phyloP scores from a whole-genome alignment of 1,140 invertebrate genomes.

The Bombus waltoni region DNA sequence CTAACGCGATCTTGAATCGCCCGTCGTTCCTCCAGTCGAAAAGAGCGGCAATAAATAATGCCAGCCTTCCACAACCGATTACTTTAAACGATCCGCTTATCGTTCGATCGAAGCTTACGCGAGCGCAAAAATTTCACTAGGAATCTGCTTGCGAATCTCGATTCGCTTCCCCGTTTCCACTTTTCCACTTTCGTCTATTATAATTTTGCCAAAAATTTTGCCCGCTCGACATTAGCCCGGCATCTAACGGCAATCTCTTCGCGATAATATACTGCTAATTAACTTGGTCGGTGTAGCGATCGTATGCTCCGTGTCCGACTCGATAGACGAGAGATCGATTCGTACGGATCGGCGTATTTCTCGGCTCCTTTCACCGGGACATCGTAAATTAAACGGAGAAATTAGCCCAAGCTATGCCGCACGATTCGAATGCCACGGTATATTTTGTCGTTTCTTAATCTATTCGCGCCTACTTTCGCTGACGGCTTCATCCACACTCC shows the following conservation, averaged over 20 bases:
- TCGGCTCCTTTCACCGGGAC: constrained; percentile 72
- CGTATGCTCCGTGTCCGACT: background rate
- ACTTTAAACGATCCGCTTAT: background rate
- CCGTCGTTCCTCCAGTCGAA: constrained; percentile 16
- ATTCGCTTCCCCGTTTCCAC: background rate
- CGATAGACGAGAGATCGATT: constrained; percentile 60
- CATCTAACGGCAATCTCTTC: constrained; percentile 9
- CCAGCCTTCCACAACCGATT: background rate
- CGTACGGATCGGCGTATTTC: constrained; percentile 9
- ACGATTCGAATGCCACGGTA: background rate
- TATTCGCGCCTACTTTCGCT: constrained; percentile 71
- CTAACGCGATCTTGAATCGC: constrained; percentile 44
- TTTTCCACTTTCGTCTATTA: background rate
- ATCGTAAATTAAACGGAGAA: constrained; percentile 78
- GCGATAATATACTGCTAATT: constrained; percentile 64
- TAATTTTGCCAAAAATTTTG: background rate
- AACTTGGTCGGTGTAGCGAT: constrained; percentile 29
- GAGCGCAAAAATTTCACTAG: too few species aligned
- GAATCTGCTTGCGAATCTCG: too few species aligned
- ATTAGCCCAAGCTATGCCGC: constrained; percentile 66
- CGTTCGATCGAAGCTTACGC: background rate
- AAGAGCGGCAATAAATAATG: constrained; percentile 26
- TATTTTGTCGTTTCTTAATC: constrained; percentile 67
- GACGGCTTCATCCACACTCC: constrained; percentile 70
- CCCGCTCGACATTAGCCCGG: background rate